These are phyloP conservation scores for Clarias laeviceps DNA, from an alignment of 2,797 vertebrate species.

Conservation along the genomic window DNA sequence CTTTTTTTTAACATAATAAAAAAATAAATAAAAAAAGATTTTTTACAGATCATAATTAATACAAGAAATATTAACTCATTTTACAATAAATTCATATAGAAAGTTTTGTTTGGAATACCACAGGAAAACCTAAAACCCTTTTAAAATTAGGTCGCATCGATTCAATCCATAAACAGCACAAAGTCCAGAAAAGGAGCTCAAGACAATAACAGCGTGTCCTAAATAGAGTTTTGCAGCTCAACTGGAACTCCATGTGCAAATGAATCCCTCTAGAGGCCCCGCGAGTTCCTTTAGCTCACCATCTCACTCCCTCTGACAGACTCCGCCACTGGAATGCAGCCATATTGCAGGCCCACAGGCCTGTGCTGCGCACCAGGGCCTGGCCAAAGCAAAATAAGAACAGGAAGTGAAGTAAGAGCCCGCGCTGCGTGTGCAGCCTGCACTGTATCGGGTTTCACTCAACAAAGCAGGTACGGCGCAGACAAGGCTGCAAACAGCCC, in stretches of 20 bases:
- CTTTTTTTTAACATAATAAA: no score
- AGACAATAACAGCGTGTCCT: conserved; percentile 45
- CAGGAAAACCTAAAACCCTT: not conserved
- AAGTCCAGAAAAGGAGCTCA: conserved; percentile 29
- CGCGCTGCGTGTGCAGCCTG: conserved; percentile 26
- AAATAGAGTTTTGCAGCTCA: conserved; percentile 37
- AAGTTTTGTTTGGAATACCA: not conserved
- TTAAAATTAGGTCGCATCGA: not conserved
- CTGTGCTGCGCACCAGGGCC: conserved; percentile 38
- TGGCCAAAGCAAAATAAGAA: conserved; percentile 59
- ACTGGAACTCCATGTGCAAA: conserved; percentile 41
- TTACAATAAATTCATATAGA: not conserved
- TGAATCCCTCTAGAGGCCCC: conserved; percentile 54
- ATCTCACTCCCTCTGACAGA: conserved; percentile 40
- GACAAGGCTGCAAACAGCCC: conserved; percentile 38
- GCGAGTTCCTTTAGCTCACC: conserved; percentile 37
- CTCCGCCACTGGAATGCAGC: conserved; percentile 56
- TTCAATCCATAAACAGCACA: conserved; percentile 15
- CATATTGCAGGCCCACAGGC: conserved; percentile 65
- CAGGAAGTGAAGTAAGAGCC: conserved; percentile 61
- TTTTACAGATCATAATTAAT: not conserved
- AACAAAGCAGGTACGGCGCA: conserved; percentile 49
- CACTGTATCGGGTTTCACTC: conserved; percentile 42
- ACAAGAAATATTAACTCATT: not conserved
- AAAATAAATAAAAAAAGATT: not conserved